These are phyloP conservation scores for Exocentrus adspersus DNA, from an alignment of 2,888 invertebrate genomes.

Conservation along the genomic window DNA sequence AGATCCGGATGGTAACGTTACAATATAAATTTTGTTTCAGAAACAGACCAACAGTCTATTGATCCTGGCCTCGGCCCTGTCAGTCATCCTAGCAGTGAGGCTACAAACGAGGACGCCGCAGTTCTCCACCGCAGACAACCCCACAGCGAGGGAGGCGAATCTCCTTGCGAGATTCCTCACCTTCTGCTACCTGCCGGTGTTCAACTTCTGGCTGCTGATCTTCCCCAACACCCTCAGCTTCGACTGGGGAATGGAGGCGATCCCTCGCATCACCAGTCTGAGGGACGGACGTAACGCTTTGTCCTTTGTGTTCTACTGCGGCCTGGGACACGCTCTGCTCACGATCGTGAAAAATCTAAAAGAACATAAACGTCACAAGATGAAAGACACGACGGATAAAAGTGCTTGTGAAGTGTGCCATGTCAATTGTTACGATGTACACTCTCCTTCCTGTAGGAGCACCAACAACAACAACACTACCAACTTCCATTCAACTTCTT, in stretches of 20 bases:
- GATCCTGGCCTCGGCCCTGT: constrained; percentile 74
- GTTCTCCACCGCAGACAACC: constrained; percentile 96
- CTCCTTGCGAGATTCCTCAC: constrained; percentile 86
- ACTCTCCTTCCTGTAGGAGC: constrained; percentile 75
- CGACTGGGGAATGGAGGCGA: constrained; percentile 99
- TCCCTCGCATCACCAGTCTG: constrained; percentile 83
- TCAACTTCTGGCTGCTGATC: constrained; percentile 88
- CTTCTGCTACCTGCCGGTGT: constrained; percentile 90
- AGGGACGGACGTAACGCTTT: constrained; percentile 83
- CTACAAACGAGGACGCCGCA: constrained; percentile 81
- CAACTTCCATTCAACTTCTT: constrained; percentile 67
- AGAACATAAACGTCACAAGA: constrained; percentile 6
- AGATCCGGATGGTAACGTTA: too few species aligned
- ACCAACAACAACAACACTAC: constrained; percentile 78
- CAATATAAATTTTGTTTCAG: constrained; percentile 72
- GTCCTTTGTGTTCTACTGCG: constrained; percentile 78
- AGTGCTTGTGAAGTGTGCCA: constrained; percentile 74
- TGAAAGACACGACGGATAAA: constrained; percentile 8
- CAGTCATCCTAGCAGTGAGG: constrained; percentile 78
- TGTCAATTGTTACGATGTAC: constrained; percentile 73
- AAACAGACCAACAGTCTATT: constrained; percentile 77
- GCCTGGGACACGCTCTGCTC: constrained; percentile 27
- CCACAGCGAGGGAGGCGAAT: constrained; percentile 88
- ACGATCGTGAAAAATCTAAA: constrained; percentile 28
- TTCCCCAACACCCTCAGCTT: constrained; percentile 91